Evolutionary conservation across 2,797 vertebrate species (phyloP), one percentile per base, ranked within the genome.

Genomic region (Philypnodon macrostomus): DNA sequence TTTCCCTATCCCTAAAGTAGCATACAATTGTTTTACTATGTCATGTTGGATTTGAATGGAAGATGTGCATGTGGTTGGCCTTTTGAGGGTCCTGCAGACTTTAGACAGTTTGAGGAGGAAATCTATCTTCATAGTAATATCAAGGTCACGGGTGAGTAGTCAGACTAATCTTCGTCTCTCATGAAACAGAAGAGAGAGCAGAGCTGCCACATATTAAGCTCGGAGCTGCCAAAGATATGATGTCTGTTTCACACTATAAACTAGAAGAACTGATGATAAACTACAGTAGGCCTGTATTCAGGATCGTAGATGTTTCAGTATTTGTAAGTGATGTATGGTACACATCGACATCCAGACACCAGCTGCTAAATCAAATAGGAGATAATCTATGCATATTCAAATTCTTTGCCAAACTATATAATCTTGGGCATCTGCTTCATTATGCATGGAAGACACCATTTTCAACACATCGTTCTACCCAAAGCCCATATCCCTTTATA

Each of bases 101-200:
- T 70, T 73, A 73, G 69, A 75, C 84, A 80, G 80, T 84, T 85
- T 79, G 75, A 82, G 58, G 66, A 77, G 79, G 80, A 83, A 80
- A 71, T 88, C 81, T 53, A 49, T 86, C 81, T 84, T 83, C 78
- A 83, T 86, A 72, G 68, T 77, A 81, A 87, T 86, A 81, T 84
- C 82, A 83, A 86, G 86, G 83, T 87, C 83, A 85, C 53, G 79
- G 80, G 79, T 85, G 85, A 80, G 70, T 76, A 82, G 79, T 83
- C 79, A 58, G 79, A 75, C 83, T 87, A 84, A 87, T 87, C 77
- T 84, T 68, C 78, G 75, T 74, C 81, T 83, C 69, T 84, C 80
- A 79, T 65, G 46, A 67, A 74, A 73, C 45, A 57, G 75, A 73
- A 72, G 63, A 76, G 79, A 75, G 74, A 73, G 75, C 79, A 79